Evolutionary conservation across 1,140 invertebrate species (phyloP).

Genomic region (Brachystomella parvula): DNA sequence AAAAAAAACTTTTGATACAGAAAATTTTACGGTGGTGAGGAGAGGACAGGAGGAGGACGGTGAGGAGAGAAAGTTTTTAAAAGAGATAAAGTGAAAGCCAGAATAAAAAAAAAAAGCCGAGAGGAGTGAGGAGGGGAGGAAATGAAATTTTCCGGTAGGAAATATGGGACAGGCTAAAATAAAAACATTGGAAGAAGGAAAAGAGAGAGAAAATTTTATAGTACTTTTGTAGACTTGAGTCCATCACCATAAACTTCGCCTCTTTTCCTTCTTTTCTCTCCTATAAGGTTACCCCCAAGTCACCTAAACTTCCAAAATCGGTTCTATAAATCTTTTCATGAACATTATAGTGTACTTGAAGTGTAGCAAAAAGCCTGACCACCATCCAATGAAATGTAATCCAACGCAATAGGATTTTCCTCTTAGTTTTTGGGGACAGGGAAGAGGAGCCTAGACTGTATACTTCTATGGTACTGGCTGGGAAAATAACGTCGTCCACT

Average conservation of each 20-base stretch:
- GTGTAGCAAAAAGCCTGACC: slow-evolving; percentile 6
- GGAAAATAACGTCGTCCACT: too few relatives aligned
- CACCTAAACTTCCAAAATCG: slow-evolving; percentile 19
- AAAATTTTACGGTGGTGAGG: too few relatives aligned
- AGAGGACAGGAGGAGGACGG: not conserved
- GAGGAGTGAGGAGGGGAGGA: not conserved
- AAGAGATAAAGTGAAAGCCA: not conserved
- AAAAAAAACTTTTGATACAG: too few relatives aligned
- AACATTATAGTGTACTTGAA: slow-evolving; percentile 17
- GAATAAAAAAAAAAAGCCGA: too few relatives aligned
- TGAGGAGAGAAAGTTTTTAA: not conserved
- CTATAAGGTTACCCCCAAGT: slow-evolving; percentile 5
- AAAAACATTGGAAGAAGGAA: slow-evolving; percentile 8
- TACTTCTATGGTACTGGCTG: too few relatives aligned
- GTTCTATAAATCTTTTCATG: slow-evolving; percentile 17
- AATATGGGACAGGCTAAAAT: slow-evolving; percentile 21
- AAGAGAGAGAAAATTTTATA: slow-evolving; percentile 13
- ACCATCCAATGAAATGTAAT: slow-evolving; percentile 11
- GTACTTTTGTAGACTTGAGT: slow-evolving; percentile 19
- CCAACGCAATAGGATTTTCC: not conserved
- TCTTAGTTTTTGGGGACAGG: too few relatives aligned
- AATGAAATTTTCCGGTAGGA: slow-evolving; percentile 10
- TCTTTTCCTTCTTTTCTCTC: not conserved
- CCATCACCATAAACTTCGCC: slow-evolving; percentile 22
- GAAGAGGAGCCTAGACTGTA: too few relatives aligned